Evolutionary conservation across 30 jellyfish, hydroid and myxozoan species (phyloP), one percentile per base, ranked within the genome.

Genomic region (Aurelia sp.): DNA sequence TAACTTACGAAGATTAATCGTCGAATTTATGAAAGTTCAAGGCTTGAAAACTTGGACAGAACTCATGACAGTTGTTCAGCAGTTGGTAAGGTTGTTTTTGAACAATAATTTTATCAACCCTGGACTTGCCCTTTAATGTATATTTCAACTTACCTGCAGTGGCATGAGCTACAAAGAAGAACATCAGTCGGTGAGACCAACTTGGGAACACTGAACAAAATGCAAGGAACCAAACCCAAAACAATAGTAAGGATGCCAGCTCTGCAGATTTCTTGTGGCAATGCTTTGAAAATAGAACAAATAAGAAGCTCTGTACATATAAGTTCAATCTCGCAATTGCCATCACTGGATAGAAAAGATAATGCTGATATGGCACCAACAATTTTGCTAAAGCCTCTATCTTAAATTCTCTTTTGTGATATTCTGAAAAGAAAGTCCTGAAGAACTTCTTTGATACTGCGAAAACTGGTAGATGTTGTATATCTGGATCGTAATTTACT

Each of bases 391-490:
- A 31, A 22, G 79, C 65, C 61, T 87, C 96, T 70, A 93, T 89
- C 5, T 81, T 79, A 76, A 93, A 81, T 30, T 74, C 89, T 37
- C 72, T 85, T 30, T 93, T 76, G 86, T 93, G 84, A 70, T 86
- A 93, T 76, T 66, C 79, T n/a, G 98, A 93, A 74, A 21, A 93
- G 21, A 93, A 63, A 31, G 86, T 31, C 73, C 78, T 81, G 94
- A 93, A 93, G 86, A 81, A 93, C 64, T 69, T 81, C 63, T 84
- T 88, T 17, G 97, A 82, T 9, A 93, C 91, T 11, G 98, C 98
- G 50, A 93, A 71, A 12, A 93, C 92, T 15, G 98, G 98, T 9
- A 93, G 72, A 77, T 93, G 98, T 73, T 93, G 98, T 23, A 93
- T 81, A 59, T 93, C 98, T 13, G 98, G 98, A 74, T 93, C 98